Evolutionary conservation across 1,140 invertebrate genomes (phyloP).

Genomic region (Drosophila paulistorum): DNA sequence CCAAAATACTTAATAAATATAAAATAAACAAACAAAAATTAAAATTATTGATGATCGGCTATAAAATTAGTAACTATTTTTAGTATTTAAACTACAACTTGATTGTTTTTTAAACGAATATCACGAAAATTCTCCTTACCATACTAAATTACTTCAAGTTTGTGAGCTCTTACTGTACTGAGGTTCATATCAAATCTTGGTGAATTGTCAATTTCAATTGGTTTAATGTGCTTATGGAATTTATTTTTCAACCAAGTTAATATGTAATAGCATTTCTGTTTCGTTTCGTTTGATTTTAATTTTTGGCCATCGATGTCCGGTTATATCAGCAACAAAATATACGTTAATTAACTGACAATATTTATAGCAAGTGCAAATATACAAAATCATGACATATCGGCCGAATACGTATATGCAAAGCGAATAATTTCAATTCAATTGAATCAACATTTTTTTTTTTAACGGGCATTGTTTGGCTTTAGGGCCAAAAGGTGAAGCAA

Average conservation of each 20-base stretch:
- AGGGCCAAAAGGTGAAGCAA: constrained; percentile 23
- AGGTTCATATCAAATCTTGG: no score
- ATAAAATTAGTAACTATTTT: no score
- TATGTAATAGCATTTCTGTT: neutral
- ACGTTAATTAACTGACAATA: constrained; percentile 70
- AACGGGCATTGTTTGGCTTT: constrained; percentile 23
- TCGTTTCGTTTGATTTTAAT: neutral
- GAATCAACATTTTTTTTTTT: constrained; percentile 27
- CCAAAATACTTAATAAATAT: no score
- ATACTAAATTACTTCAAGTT: no score
- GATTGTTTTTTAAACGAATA: no score
- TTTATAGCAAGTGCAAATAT: constrained; percentile 62
- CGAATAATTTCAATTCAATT: constrained; percentile 48
- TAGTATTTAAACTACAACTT: no score
- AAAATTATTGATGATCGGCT: no score
- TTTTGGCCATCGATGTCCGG: constrained; percentile 61
- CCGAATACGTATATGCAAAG: neutral
- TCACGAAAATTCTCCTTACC: no score
- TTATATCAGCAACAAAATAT: constrained; percentile 52
- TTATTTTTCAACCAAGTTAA: constrained; percentile 25
- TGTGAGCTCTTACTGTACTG: no score
- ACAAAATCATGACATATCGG: constrained; percentile 19
- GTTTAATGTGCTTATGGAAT: constrained; percentile 24
- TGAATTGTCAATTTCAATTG: neutral
- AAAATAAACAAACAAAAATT: no score